These are phyloP conservation scores for Schizopygopsis pylzovi DNA, from an alignment of 2,797 vertebrate genomes.

Conservation along the genomic window DNA sequence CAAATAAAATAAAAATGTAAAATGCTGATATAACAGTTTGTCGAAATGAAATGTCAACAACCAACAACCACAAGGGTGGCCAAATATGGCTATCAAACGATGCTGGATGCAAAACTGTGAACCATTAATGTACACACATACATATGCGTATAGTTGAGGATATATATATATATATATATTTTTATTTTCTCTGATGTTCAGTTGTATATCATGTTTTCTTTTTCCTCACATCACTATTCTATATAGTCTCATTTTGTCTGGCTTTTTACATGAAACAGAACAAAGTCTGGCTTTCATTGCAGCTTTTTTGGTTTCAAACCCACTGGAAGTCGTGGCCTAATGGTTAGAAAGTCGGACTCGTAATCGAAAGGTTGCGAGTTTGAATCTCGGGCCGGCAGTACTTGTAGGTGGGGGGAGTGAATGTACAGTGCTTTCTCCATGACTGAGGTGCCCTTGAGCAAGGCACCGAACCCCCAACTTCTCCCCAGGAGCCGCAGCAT, in stretches of 20 bases:
- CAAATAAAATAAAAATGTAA: slow-evolving; percentile 17
- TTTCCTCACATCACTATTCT: neutral
- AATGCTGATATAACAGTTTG: slow-evolving; percentile 45
- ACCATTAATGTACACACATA: neutral
- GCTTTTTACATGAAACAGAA: neutral
- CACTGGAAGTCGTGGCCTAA: too few relatives aligned
- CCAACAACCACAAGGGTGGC: neutral
- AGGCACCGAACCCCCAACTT: too few relatives aligned
- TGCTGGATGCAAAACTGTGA: neutral
- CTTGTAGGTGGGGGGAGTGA: too few relatives aligned
- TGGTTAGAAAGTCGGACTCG: too few relatives aligned
- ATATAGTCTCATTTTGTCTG: neutral
- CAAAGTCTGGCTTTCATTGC: neutral
- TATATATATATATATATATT: neutral
- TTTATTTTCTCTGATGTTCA: neutral
- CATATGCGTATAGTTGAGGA: neutral
- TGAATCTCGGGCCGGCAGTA: too few relatives aligned
- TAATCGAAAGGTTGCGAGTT: too few relatives aligned
- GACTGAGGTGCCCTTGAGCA: too few relatives aligned
- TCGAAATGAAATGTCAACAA: slow-evolving; percentile 23
- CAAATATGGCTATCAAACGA: neutral
- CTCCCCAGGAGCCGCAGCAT: too few relatives aligned
- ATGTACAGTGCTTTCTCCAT: too few relatives aligned
- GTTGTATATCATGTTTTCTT: neutral
- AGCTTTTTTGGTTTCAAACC: neutral